Evolutionary conservation across 2,888 invertebrate genomes (phyloP).

Genomic region (Dasypogon diadema): DNA sequence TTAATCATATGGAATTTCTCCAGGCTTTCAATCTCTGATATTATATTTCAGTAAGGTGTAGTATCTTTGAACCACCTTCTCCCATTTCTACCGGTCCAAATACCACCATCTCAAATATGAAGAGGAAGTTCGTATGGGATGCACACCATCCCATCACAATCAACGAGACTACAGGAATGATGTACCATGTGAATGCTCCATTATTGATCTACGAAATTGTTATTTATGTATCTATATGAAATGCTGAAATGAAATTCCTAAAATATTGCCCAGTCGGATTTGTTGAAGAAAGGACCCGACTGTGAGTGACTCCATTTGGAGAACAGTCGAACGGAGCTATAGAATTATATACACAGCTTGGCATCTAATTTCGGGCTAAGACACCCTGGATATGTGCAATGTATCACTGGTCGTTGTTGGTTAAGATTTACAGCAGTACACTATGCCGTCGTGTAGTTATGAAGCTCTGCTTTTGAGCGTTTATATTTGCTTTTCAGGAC

Average conservation of each 20-base stretch:
- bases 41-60: not conserved
- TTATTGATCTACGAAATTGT: conserved; percentile 37
- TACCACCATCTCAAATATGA: not conserved
- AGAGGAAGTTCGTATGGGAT: not conserved
- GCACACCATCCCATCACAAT: not conserved
- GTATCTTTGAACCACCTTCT: not conserved
- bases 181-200: not conserved
- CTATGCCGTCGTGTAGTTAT: conserved; percentile 18
- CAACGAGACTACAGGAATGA: not conserved
- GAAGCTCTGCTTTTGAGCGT: conserved; percentile 8
- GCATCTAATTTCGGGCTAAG: conserved; percentile 4
- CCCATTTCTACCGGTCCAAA: not conserved
- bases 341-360: not conserved
- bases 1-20: not conserved
- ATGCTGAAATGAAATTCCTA: conserved; percentile 35
- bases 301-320: not conserved
- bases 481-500: conserved; percentile 19
- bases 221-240: conserved; percentile 31
- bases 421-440: conserved; percentile 26
- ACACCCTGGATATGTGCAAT: conserved; percentile 5
- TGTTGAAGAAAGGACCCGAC: not conserved
- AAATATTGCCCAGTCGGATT: conserved; percentile 19
- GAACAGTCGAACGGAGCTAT: not conserved
- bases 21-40: not conserved
- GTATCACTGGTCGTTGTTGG: not conserved